phyloP scores from a whole-genome alignment of 2,888 invertebrate species.

The Celastrina argiolus region DNA sequence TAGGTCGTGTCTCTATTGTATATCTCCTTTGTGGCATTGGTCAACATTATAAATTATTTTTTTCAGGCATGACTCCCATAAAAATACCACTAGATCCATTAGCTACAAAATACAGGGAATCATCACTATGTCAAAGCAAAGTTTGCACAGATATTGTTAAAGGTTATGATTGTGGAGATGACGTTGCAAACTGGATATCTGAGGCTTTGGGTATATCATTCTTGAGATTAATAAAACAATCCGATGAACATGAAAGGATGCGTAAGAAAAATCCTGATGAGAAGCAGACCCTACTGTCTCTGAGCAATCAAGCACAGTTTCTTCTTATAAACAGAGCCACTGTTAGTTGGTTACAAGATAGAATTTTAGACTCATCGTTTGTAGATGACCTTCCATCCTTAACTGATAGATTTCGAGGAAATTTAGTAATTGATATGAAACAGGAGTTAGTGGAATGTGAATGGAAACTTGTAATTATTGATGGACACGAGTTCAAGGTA shows the following conservation, averaged over 20 bases:
- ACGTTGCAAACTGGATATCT: slow-evolving; percentile 88
- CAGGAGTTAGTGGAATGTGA: slow-evolving; percentile 87
- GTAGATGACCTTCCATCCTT: slow-evolving; percentile 77
- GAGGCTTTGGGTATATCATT: slow-evolving; percentile 83
- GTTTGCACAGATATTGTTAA: slow-evolving; percentile 89
- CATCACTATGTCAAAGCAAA: slow-evolving; percentile 84
- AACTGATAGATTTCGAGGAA: slow-evolving; percentile 91
- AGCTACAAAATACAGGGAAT: slow-evolving; percentile 43
- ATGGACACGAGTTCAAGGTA: slow-evolving; percentile 82
- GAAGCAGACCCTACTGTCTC: slow-evolving; percentile 64
- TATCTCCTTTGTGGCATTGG: too few relatives aligned
- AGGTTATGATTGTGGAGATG: slow-evolving; percentile 90
- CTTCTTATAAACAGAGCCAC: slow-evolving; percentile 89
- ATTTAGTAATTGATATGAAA: slow-evolving; percentile 87
- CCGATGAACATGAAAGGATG: slow-evolving; percentile 50
- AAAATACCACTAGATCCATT: slow-evolving; percentile 69
- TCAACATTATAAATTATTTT: slow-evolving; percentile 1
- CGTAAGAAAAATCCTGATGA: slow-evolving; percentile 51
- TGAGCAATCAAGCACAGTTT: slow-evolving; percentile 92
- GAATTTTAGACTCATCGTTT: slow-evolving; percentile 74
- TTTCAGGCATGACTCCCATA: slow-evolving; percentile 73
- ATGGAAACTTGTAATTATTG: slow-evolving; percentile 82
- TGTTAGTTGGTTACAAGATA: slow-evolving; percentile 82
- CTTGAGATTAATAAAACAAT: slow-evolving; percentile 83
- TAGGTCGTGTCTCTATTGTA: too few relatives aligned